These are phyloP conservation scores for Cephus runcator DNA, from an alignment of 2,888 invertebrate genomes.

Conservation along the genomic window DNA sequence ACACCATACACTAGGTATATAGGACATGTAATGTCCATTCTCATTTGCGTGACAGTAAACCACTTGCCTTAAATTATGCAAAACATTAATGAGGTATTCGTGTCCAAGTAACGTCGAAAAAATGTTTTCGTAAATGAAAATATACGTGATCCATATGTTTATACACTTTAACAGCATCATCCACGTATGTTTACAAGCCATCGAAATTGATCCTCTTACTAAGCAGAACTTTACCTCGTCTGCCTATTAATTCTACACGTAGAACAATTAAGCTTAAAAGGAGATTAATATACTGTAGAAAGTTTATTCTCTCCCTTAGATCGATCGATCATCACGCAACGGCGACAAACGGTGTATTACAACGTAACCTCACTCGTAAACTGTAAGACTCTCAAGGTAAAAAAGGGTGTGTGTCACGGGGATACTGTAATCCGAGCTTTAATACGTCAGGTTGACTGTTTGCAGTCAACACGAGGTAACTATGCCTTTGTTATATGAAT, in stretches of 20 bases:
- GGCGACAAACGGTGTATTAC: not conserved
- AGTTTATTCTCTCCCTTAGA: not conserved
- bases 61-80: not conserved
- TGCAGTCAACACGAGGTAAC: not conserved
- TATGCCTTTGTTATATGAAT: not conserved
- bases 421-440: not conserved
- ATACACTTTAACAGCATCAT: not conserved
- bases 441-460: not conserved
- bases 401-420: not conserved
- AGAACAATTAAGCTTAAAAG: slow-evolving; percentile 1
- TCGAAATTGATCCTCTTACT: not conserved
- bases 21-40: not conserved
- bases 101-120: not conserved
- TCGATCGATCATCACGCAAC: not conserved
- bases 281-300: not conserved
- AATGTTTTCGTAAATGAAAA: not conserved
- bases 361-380: not conserved
- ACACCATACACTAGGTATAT: not conserved
- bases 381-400: not conserved
- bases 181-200: not conserved
- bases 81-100: not conserved
- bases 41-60: not conserved
- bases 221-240: not conserved
- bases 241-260: not conserved
- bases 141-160: not conserved